These are phyloP conservation scores for Pantherophis vulpinus DNA, from an alignment of 2,797 vertebrate species.

Conservation along the genomic window DNA sequence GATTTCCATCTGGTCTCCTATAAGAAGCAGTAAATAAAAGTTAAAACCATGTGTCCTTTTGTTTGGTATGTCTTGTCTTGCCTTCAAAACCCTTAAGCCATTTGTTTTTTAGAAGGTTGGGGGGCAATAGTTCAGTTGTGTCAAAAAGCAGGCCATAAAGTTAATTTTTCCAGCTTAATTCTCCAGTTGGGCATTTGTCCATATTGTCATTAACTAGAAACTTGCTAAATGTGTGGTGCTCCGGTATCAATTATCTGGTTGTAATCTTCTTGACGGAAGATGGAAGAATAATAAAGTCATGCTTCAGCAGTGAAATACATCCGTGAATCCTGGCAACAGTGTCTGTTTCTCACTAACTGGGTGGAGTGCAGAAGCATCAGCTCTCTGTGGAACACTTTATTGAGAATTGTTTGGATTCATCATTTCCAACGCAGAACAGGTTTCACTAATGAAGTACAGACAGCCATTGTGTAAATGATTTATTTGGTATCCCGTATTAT, in stretches of 20 bases:
- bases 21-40: conserved; percentile 45
- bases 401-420: background rate
- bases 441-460: background rate
- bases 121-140: conserved; percentile 28
- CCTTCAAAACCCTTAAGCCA: conserved; percentile 17
- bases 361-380: conserved; percentile 19
- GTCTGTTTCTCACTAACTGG: conserved; percentile 5
- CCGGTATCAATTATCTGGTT: conserved; percentile 46
- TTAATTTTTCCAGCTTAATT: conserved; percentile 44
- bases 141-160: conserved; percentile 36
- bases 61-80: background rate
- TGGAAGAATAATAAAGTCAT: conserved; percentile 11
- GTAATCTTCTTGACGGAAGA: conserved; percentile 39
- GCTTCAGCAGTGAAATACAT: conserved; percentile 25
- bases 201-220: conserved; percentile 42
- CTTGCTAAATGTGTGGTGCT: conserved; percentile 43
- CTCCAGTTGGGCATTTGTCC: conserved; percentile 47
- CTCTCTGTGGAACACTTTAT: background rate
- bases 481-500: background rate
- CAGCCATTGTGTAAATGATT: background rate
- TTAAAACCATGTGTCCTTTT: conserved; percentile 30
- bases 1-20: conserved; percentile 13
- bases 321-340: conserved; percentile 20
- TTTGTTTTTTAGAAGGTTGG: conserved; percentile 8
- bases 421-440: background rate